A percentile compares a stretch with the other conserved stretches of the same genome.
These are phyloP conservation scores for Hypsopygia costalis DNA, from an alignment of 2,888 invertebrate species.

Conservation along the genomic window DNA sequence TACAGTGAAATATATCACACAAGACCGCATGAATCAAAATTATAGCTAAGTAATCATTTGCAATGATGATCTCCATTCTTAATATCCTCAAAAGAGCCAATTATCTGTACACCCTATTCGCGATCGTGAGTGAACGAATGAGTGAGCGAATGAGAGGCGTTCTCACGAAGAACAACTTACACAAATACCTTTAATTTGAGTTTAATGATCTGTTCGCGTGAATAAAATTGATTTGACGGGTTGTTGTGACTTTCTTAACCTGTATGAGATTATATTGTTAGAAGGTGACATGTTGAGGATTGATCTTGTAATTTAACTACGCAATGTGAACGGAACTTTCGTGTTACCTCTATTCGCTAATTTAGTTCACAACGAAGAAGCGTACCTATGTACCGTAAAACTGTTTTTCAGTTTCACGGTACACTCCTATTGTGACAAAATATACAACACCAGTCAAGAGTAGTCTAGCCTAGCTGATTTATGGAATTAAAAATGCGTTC, in stretches of 20 bases:
- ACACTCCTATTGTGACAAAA: too few species aligned
- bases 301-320: not conserved
- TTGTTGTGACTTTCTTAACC: constrained; percentile 53
- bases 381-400: too few species aligned
- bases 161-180: constrained; percentile 61
- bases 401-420: too few species aligned
- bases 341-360: too few species aligned
- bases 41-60: not conserved
- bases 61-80: not conserved
- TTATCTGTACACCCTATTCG: constrained; percentile 33
- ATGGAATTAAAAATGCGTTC: too few species aligned
- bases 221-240: constrained; percentile 75
- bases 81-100: not conserved
- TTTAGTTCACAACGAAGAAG: too few species aligned
- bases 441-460: too few species aligned
- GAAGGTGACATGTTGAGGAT: constrained; percentile 14
- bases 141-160: constrained; percentile 44
- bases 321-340: too few species aligned
- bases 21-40: constrained; percentile 1
- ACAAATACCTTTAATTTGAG: constrained; percentile 69
- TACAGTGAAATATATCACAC: constrained; percentile 17
- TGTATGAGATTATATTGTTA: constrained; percentile 22
- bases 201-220: constrained; percentile 75
- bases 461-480: too few species aligned
- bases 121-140: constrained; percentile 59